A percentile compares a stretch with the other conserved stretches of the same genome.
Evolutionary conservation across 1,140 invertebrate genomes (phyloP).

Genomic region (Centruroides sculpturatus): DNA sequence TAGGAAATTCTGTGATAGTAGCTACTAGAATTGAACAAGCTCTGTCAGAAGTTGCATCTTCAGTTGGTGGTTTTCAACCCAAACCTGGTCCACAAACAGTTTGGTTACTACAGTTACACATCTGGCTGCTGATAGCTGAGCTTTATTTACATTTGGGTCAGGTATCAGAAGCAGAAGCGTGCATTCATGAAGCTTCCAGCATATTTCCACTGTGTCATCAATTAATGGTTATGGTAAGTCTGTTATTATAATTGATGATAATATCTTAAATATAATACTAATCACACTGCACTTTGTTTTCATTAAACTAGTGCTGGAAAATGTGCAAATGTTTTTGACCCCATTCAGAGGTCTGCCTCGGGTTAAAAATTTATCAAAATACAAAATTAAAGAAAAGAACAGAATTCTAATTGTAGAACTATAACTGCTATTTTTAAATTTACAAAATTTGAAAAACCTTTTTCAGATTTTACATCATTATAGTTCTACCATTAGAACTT

Average conservation of each 20-base stretch:
- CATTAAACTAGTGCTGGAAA: no score
- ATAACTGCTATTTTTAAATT: no score
- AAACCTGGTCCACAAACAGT: slow-evolving; percentile 55
- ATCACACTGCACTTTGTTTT: no score
- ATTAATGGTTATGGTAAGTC: slow-evolving; percentile 71
- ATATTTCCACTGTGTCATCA: slow-evolving; percentile 81
- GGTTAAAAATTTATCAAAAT: no score
- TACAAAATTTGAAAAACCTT: no score
- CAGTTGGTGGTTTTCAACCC: slow-evolving; percentile 53
- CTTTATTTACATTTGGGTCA: slow-evolving; percentile 67
- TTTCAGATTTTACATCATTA: no score
- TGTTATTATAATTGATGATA: slow-evolving; percentile 1
- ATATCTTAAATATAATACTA: neutral
- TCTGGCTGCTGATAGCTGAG: slow-evolving; percentile 79
- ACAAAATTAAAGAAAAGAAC: no score
- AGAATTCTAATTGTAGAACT: no score
- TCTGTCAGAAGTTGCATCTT: slow-evolving; percentile 78
- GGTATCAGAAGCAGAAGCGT: slow-evolving; percentile 60
- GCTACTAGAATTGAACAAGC: slow-evolving; percentile 75
- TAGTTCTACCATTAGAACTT: no score
- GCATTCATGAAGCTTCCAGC: slow-evolving; percentile 70
- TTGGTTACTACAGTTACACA: slow-evolving; percentile 59
- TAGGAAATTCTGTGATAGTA: neutral
- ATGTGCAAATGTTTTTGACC: no score
- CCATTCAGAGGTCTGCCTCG: no score